Conservation (phyloP, 1,140 invertebrate species). For the Aplysia californica region DNA sequence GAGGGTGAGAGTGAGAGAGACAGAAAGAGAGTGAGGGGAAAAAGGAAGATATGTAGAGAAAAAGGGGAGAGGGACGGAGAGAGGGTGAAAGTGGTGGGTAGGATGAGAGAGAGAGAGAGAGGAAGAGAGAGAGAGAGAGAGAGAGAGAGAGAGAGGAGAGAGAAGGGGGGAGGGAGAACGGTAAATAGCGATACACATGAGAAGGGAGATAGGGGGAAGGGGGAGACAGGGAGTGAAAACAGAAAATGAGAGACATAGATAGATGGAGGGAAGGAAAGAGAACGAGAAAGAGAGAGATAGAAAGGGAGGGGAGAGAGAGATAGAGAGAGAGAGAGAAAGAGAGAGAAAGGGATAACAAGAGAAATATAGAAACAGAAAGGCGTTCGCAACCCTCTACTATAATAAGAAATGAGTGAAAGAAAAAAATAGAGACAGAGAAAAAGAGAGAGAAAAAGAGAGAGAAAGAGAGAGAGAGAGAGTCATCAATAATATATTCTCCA, state of each 20-base stretch:
- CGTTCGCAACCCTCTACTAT: too few species aligned
- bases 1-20: neutral
- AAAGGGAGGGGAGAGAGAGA: too few species aligned
- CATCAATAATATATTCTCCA: too few species aligned
- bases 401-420: too few species aligned
- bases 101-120: too few species aligned
- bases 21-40: neutral
- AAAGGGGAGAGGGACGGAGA: neutral
- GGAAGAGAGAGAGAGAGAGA: neutral
- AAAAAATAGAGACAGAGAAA: too few species aligned
- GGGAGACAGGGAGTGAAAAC: neutral
- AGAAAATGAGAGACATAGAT: neutral
- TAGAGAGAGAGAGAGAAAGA: neutral
- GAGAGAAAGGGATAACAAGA: too few species aligned
- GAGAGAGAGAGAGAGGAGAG: neutral
- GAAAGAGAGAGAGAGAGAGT: too few species aligned
- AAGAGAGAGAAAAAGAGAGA: too few species aligned
- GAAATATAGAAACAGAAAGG: too few species aligned
- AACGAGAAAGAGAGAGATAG: neutral
- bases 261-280: neutral
- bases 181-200: too few species aligned
- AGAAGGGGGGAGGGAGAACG: too few species aligned
- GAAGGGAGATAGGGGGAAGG: neutral
- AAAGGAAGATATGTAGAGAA: neutral
- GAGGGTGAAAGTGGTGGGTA: neutral